Base-by-base conservation (phyloP, 1,140 invertebrate species). In the Xylocopa sonorina region DNA sequence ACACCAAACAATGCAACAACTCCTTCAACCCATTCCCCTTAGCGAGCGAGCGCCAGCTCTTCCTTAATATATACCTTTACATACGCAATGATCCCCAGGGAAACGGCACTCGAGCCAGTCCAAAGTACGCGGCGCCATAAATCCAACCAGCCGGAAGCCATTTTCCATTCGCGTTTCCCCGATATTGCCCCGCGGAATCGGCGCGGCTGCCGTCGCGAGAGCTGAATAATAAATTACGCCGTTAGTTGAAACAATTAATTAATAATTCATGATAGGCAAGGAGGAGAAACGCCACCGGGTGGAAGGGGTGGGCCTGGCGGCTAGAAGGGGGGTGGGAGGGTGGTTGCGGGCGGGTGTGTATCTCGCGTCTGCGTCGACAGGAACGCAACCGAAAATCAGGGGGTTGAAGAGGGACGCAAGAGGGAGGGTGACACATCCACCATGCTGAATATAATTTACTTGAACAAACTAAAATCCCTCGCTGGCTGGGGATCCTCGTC, bases 201-300 rank as follows among this genome's bases (percentile, higher is more conserved):
- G 84, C 79, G 75, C 82, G 83, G 85, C 87, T 82, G 81, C 78
- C 79, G 85, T 85, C 88, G 85, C 87, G 87, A 88, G 88, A 88
- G 78, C 83, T 93, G 92, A 92, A 93, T 93, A 92, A 92, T 92
- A 92, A 92, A 93, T 90, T 89, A 91, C 80, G 83, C 90, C 87
- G 88, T 92, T 91, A 92, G 91, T 91, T 92, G 91, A 93, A 92
- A 93, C 92, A 93, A 93, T 93, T 93, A 93, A 93, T 93, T 93
- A 93, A 93, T 93, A 93, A 93, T 93, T 93, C 92, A 93, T 93
- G 92, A 92, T 92, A 92, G 90, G 88, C 86, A 88, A 90, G 87
- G 87, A 87, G 75, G 75, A 89, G 89, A 90, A n/a, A n/a, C n/a
- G 89, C 89, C 85, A 81, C 88, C 85, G 89, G 89, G 86, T 88